phyloP scores from a whole-genome alignment of 1,140 invertebrate genomes.

The Octopus bimaculoides region DNA sequence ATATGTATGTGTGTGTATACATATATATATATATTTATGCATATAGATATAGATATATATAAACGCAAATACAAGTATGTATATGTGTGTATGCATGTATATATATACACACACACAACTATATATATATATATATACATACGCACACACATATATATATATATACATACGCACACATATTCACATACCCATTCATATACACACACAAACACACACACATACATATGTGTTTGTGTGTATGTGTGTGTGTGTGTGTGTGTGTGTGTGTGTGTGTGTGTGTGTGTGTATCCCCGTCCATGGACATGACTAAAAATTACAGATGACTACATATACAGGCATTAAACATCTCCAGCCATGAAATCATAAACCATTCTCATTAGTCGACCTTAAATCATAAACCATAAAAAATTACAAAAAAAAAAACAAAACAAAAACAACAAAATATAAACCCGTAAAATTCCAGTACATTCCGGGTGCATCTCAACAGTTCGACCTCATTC shows the following conservation, averaged over 20 bases:
- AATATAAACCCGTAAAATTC: not conserved
- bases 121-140: not conserved
- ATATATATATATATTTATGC: not conserved
- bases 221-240: slow-evolving; percentile 15
- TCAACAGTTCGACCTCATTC: slow-evolving; percentile 1
- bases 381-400: not conserved
- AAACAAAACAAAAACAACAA: not conserved
- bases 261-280: slow-evolving; percentile 14
- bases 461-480: not conserved
- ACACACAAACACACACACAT: not conserved
- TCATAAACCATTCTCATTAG: too few relatives aligned
- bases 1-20: not conserved
- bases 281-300: not conserved
- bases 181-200: not conserved
- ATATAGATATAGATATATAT: not conserved
- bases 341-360: not conserved
- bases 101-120: not conserved
- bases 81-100: not conserved
- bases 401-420: not conserved
- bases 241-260: slow-evolving; percentile 28
- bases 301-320: not conserved
- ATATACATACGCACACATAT: not conserved
- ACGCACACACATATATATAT: not conserved
- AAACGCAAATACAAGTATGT: not conserved
- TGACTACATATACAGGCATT: not conserved